These are phyloP conservation scores for Nyctibius bracteatus DNA, from an alignment of 2,113 vertebrate genomes.

Conservation along the genomic window DNA sequence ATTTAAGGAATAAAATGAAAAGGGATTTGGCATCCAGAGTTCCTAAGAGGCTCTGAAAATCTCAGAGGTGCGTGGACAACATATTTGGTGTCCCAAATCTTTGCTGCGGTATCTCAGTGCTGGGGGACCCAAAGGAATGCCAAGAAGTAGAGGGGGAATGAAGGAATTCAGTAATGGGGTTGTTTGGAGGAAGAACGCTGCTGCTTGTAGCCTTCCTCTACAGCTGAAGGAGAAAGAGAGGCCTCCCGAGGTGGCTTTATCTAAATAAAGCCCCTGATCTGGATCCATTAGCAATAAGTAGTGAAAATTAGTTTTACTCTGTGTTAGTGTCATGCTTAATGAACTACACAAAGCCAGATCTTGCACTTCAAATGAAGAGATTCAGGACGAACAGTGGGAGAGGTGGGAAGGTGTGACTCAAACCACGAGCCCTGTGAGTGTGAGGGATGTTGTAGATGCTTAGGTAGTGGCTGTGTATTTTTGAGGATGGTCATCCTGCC, in stretches of 20 bases:
- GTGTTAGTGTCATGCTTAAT: background rate
- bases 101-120: background rate
- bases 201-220: background rate
- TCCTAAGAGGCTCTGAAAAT: constrained; percentile 4
- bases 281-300: background rate
- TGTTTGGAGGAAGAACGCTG: background rate
- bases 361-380: fast-evolving
- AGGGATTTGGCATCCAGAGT: background rate
- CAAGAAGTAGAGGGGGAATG: background rate
- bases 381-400: background rate
- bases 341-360: background rate
- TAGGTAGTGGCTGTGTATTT: fast-evolving
- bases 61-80: background rate
- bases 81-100: background rate
- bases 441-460: background rate
- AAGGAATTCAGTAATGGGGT: background rate
- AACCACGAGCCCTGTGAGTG: background rate
- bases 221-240: background rate
- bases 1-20: constrained; percentile 39
- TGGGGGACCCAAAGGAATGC: background rate
- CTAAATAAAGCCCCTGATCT: background rate
- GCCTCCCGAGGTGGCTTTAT: background rate
- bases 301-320: background rate
- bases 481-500: background rate
- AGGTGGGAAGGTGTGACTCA: background rate